Evolutionary conservation across 2,113 vertebrate species (phyloP).

Genomic region (Callionymus lyra): DNA sequence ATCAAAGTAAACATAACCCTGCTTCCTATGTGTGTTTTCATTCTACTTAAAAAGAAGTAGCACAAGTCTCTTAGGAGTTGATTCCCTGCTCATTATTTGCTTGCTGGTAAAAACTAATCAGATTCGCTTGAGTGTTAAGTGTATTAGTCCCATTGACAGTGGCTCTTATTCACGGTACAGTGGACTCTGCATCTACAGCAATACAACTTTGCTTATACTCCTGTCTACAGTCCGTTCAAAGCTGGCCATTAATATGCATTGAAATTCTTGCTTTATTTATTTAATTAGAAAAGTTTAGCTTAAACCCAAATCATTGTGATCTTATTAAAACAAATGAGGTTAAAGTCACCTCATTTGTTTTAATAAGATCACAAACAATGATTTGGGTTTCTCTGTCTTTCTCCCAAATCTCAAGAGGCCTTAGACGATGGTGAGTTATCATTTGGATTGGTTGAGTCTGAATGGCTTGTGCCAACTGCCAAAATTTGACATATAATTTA

Average conservation of each 20-base stretch:
- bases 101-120: constrained; percentile 56
- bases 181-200: constrained; percentile 62
- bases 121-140: constrained; percentile 63
- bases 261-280: constrained; percentile 43
- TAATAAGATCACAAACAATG: too few species aligned
- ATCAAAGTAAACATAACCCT: too few species aligned
- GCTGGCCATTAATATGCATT: constrained; percentile 45
- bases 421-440: too few species aligned
- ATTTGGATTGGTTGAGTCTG: too few species aligned
- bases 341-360: too few species aligned
- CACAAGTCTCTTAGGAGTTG: constrained; percentile 37
- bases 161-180: constrained; percentile 55
- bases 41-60: constrained; percentile 19
- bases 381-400: too few species aligned
- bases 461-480: too few species aligned
- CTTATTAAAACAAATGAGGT: too few species aligned
- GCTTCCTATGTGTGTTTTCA: constrained; percentile 4
- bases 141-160: constrained; percentile 60
- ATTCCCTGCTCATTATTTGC: constrained; percentile 58
- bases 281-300: constrained; percentile 58
- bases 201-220: constrained; percentile 45
- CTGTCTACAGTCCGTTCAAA: constrained; percentile 45
- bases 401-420: too few species aligned
- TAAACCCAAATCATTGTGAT: too few species aligned
- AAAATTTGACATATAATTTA: too few species aligned